phyloP scores from a whole-genome alignment of 2,113 vertebrate species.

The Prolemur simus region DNA sequence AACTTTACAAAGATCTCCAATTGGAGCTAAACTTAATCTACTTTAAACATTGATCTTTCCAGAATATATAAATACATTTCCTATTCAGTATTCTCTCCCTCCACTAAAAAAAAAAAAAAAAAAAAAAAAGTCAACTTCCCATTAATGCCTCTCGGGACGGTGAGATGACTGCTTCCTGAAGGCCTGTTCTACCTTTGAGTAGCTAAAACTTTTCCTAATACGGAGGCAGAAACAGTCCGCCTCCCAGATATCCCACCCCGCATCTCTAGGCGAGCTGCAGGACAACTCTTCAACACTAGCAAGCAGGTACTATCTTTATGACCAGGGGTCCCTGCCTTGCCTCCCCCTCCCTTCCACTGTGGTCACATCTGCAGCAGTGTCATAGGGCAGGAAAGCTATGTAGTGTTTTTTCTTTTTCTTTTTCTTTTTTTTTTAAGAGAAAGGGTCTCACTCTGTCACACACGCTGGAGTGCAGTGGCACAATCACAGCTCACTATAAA shows the following conservation, averaged over 20 bases:
- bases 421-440: too few species aligned
- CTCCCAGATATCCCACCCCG: not conserved
- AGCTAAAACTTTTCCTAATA: not conserved
- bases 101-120: not conserved
- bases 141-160: not conserved
- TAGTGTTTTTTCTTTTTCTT: too few species aligned
- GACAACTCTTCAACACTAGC: not conserved
- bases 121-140: not conserved
- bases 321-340: too few species aligned
- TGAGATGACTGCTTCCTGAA: not conserved
- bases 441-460: too few species aligned
- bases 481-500: too few species aligned
- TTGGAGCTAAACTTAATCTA: not conserved
- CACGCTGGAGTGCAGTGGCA: too few species aligned
- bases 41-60: not conserved
- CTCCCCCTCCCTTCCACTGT: too few species aligned
- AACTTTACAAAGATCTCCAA: slow-evolving; percentile 49
- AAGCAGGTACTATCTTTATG: not conserved
- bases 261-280: not conserved
- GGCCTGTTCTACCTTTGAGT: not conserved
- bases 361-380: not conserved
- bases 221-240: not conserved
- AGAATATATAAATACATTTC: not conserved
- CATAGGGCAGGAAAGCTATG: not conserved
- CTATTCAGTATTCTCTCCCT: not conserved